Conservation (phyloP, 2,888 invertebrate genomes). For the Agrilus biguttatus region DNA sequence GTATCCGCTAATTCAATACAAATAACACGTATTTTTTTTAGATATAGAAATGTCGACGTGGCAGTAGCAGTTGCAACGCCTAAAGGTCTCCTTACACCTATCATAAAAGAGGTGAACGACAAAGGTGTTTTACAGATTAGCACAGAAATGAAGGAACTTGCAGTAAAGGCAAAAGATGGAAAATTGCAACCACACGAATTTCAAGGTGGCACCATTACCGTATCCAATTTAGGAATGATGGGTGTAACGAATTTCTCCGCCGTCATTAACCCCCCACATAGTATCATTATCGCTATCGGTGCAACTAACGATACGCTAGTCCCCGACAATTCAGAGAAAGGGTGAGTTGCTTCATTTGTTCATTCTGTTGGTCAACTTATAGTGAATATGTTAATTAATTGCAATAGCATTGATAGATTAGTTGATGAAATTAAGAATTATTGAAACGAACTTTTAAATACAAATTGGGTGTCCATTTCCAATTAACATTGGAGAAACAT, state of each 20-base stretch:
- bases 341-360: slow-evolving; percentile 38
- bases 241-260: slow-evolving; percentile 79
- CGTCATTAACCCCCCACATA: slow-evolving; percentile 93
- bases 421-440: too few species aligned
- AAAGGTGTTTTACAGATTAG: slow-evolving; percentile 81
- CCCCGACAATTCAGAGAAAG: slow-evolving; percentile 56
- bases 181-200: slow-evolving; percentile 88
- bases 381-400: too few species aligned
- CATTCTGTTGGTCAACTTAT: too few species aligned
- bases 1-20: too few species aligned
- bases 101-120: slow-evolving; percentile 79
- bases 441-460: too few species aligned
- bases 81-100: slow-evolving; percentile 90
- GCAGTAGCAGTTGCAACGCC: slow-evolving; percentile 95
- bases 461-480: too few species aligned
- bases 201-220: slow-evolving; percentile 89
- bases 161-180: slow-evolving; percentile 74
- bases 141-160: slow-evolving; percentile 62
- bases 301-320: slow-evolving; percentile 61
- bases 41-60: slow-evolving; percentile 84
- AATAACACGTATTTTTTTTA: too few species aligned
- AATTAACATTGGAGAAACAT: too few species aligned
- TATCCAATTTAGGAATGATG: slow-evolving; percentile 94
- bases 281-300: slow-evolving; percentile 86
- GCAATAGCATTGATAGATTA: too few species aligned